These are phyloP conservation scores for Eurosta solidaginis DNA, from an alignment of 1,140 invertebrate genomes.

Conservation along the genomic window DNA sequence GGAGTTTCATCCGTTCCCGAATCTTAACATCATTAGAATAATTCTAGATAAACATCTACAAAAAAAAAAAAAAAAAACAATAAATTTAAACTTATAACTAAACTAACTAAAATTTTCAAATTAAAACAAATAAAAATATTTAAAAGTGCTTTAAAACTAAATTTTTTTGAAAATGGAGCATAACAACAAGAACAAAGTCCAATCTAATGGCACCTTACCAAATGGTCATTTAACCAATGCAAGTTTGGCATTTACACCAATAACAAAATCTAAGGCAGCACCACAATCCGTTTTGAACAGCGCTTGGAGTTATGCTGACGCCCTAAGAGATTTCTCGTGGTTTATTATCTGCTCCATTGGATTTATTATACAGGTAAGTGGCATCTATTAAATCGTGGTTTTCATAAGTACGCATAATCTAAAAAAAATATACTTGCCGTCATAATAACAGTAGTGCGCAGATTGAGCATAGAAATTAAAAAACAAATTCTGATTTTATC, in stretches of 20 bases:
- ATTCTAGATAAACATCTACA: too few species aligned
- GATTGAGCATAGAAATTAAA: too few species aligned
- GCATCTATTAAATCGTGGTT: too few species aligned
- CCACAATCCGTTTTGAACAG: not conserved
- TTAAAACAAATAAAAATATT: not conserved
- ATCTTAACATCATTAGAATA: too few species aligned
- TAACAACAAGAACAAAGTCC: conserved; percentile 30
- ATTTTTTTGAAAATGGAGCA: conserved; percentile 27
- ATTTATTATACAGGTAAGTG: conserved; percentile 59
- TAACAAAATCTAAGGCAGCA: not conserved
- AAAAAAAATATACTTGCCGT: too few species aligned
- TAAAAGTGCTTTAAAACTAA: not conserved
- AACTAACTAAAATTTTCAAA: not conserved
- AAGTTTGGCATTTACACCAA: not conserved
- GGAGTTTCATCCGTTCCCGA: too few species aligned
- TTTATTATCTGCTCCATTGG: conserved; percentile 66
- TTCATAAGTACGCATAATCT: too few species aligned
- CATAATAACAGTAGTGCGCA: too few species aligned
- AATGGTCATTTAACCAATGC: conserved; percentile 31
- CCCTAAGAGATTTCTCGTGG: conserved; percentile 66
- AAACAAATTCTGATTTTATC: too few species aligned
- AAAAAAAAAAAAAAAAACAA: too few species aligned
- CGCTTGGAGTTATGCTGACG: conserved; percentile 58
- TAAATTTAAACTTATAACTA: not conserved
- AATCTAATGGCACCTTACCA: not conserved